These are phyloP conservation scores for Acronicta aceris DNA, from an alignment of 2,888 invertebrate genomes.

Conservation along the genomic window DNA sequence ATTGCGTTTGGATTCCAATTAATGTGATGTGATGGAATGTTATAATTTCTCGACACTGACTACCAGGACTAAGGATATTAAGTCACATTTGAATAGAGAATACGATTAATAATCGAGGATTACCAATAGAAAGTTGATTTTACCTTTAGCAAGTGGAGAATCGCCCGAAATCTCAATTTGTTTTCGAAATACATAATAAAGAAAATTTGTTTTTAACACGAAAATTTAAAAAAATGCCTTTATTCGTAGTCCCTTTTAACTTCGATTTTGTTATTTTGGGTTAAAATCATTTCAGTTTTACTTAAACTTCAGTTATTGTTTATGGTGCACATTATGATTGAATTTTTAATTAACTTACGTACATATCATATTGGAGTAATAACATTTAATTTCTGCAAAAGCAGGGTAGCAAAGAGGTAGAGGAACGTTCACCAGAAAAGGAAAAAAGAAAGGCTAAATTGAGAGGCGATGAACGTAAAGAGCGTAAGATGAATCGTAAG, in stretches of 20 bases:
- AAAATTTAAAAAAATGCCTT: conserved; percentile 57
- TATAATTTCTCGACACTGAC: neutral
- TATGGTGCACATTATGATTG: no score
- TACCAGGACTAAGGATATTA: neutral
- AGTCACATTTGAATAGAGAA: neutral
- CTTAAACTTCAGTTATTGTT: neutral
- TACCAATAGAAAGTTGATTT: neutral
- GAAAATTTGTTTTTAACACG: conserved; percentile 1
- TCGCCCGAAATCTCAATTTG: conserved; percentile 1
- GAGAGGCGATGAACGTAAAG: conserved; percentile 90
- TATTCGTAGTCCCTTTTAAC: conserved; percentile 77
- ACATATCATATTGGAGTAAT: conserved; percentile 25
- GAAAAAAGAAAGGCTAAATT: conserved; percentile 92
- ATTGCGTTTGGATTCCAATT: neutral
- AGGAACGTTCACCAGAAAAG: conserved; percentile 90
- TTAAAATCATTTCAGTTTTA: no score
- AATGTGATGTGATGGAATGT: neutral
- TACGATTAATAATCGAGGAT: neutral
- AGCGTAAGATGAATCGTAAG: conserved; percentile 94
- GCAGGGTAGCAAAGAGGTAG: conserved; percentile 90
- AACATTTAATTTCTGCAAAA: conserved; percentile 74
- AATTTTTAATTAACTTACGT: no score
- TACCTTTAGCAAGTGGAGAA: neutral
- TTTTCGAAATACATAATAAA: neutral
- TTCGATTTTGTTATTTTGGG: conserved; percentile 42